Evolutionary conservation across 2,888 invertebrate genomes (phyloP), one percentile per base, ranked within the genome.

Genomic region (Tupiocoris notatus): DNA sequence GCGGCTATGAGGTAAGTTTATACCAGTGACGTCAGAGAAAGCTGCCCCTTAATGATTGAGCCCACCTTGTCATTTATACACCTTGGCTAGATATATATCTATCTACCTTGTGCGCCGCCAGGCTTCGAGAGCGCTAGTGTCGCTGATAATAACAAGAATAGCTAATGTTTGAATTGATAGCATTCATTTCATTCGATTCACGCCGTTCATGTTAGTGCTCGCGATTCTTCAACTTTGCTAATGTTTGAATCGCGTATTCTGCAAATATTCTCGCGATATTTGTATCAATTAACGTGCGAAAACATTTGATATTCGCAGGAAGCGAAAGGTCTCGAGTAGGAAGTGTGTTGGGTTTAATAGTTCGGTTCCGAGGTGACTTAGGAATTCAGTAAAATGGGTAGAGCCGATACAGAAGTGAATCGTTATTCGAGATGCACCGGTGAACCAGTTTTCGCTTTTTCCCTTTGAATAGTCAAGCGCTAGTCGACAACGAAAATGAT

Each of bases 401-500:
- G 12, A 7, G 6, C 39, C 39, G 39, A 39, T 39, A 39, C 39
- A 39, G 12, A 12, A 12, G 39, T 12, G 39, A 39, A 7, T 12
- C 39, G 39, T 39, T 39, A 7, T 39, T 3, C 39, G n/a, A n/a
- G n/a, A n/a, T n/a, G n/a, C n/a, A n/a, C n/a, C n/a, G n/a, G n/a
- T n/a, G n/a, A n/a, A n/a, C 39, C 12, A 39, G 39, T 39, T 39
- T 39, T 39, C 39, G 39, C 3, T 7, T 39, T n/a, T n/a, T n/a
- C n/a, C n/a, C n/a, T n/a, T n/a, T n/a, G n/a, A n/a, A n/a, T n/a
- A n/a, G n/a, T n/a, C n/a, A n/a, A n/a, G n/a, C n/a, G n/a, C n/a
- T n/a, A n/a, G n/a, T n/a, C n/a, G n/a, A n/a, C n/a, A n/a, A 39
- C 39, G 12, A 70, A 59, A 59, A 80, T 80, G 80, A 80, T 79